Evolutionary conservation across 2,797 vertebrate genomes (phyloP).

Genomic region (Lophius americanus): DNA sequence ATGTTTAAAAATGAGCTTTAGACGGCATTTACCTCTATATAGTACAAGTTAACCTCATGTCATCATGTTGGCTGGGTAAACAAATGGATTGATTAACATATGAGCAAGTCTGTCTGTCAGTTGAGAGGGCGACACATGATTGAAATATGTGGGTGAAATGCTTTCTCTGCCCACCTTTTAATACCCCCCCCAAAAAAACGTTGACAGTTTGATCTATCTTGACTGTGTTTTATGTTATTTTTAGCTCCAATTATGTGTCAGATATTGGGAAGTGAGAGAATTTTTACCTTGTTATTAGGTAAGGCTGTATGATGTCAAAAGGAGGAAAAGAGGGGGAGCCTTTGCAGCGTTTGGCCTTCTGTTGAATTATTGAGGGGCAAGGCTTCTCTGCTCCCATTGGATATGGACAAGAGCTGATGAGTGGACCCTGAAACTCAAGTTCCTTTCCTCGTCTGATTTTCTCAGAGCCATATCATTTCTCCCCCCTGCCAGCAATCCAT

Average conservation of each 20-base stretch:
- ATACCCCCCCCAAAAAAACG: constrained; percentile 3
- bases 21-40: background rate
- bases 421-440: constrained; percentile 48
- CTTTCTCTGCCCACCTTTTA: constrained; percentile 5
- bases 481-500: background rate
- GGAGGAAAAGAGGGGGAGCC: constrained; percentile 22
- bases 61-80: background rate
- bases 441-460: constrained; percentile 26
- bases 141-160: background rate
- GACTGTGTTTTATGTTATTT: constrained; percentile 39
- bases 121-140: background rate
- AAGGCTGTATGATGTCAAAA: constrained; percentile 57
- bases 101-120: background rate
- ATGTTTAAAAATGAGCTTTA: background rate
- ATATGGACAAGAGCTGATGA: constrained; percentile 58
- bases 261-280: constrained; percentile 46
- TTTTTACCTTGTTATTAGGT: constrained; percentile 62
- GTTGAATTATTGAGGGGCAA: constrained; percentile 79
- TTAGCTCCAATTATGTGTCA: constrained; percentile 49
- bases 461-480: constrained; percentile 21
- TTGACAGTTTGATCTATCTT: constrained; percentile 5
- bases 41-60: background rate
- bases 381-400: constrained; percentile 58
- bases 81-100: background rate
- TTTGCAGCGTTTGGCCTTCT: constrained; percentile 62